Base-by-base conservation (phyloP, 2,797 vertebrate genomes). In the Limnodromus scolopaceus region DNA sequence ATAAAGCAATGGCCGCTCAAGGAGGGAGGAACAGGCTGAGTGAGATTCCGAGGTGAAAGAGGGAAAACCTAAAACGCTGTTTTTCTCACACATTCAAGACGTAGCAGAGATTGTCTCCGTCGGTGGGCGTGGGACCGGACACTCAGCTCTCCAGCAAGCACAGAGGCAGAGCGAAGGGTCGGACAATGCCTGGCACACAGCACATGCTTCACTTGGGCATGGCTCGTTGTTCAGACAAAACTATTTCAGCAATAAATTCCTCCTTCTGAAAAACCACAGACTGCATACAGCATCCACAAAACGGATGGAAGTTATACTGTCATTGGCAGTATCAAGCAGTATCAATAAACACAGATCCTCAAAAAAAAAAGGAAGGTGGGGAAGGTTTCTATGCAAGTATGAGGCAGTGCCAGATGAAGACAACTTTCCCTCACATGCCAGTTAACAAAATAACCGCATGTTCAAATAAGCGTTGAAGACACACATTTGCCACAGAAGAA, bases 221-320 rank as follows among this genome's bases (percentile, higher is more conserved):
- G 19, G 60, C 24, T 84, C 58, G 66, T 66, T 65, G 49, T 39
- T 79, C 36, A 92, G 51, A 46, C 0, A 13, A 75, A 85, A 88
- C 36, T 34, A 64, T 60, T 85, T 76, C 71, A 80, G 61, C 39
- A 57, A 41, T 71, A 83, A 89, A 93, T 51, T 82, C 39, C 51
- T 71, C 79, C 46, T 85, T 77, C 69, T 88, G 80, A 92, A 90
- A 90, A 68, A 78, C 30, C 8, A 22, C 1, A 75, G 71, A 53
- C 61, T 87, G 79, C 41, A 84, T 77, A 78, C 34, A 71, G 76
- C 45, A 92, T 39, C 78, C 63, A 96, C 78, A 79, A 81, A 94
- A 45, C 16, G 32, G 51, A 88, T n/a, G 41, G 54, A 54, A 91
- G 87, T 55, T 61, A 38, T 14, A 66, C 15, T 53, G 34, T 43